phyloP scores from a whole-genome alignment of 2,888 invertebrate species.

The Dichetophora obliterata region DNA sequence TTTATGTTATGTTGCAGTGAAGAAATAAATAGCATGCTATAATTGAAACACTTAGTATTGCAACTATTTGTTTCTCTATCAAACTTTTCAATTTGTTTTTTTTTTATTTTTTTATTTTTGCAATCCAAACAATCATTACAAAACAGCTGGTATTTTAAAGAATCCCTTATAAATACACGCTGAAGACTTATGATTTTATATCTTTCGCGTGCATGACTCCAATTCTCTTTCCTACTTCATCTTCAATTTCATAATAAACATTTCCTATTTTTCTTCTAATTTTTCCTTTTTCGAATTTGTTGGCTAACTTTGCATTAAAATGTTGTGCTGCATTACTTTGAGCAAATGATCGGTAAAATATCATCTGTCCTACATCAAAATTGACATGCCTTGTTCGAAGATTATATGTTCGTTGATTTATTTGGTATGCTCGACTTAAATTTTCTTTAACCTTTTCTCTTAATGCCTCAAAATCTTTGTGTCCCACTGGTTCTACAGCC shows the following conservation, averaged over 20 bases:
- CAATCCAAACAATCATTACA: too few relatives aligned
- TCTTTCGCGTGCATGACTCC: not conserved
- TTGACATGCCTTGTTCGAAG: not conserved
- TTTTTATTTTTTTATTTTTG: too few relatives aligned
- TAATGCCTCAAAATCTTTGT: not conserved
- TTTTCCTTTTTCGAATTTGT: slow-evolving; percentile 5
- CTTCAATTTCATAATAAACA: not conserved
- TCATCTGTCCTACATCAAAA: not conserved
- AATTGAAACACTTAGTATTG: too few relatives aligned
- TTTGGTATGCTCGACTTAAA: not conserved
- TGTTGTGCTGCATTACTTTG: not conserved
- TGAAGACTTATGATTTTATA: slow-evolving; percentile 7
- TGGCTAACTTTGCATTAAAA: slow-evolving; percentile 4
- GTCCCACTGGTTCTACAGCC: not conserved
- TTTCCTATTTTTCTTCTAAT: not conserved
- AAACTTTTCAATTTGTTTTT: too few relatives aligned
- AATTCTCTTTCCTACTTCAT: not conserved
- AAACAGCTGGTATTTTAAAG: not conserved
- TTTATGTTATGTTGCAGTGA: too few relatives aligned
- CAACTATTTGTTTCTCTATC: too few relatives aligned
- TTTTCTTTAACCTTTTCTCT: not conserved
- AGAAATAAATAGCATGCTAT: too few relatives aligned
- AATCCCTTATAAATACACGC: not conserved
- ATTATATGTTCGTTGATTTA: not conserved
- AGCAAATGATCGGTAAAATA: not conserved